Evolutionary conservation across 2,888 invertebrate species (phyloP), one percentile per base, ranked within the genome.

Genomic region (Hemicrepidius hirtus): DNA sequence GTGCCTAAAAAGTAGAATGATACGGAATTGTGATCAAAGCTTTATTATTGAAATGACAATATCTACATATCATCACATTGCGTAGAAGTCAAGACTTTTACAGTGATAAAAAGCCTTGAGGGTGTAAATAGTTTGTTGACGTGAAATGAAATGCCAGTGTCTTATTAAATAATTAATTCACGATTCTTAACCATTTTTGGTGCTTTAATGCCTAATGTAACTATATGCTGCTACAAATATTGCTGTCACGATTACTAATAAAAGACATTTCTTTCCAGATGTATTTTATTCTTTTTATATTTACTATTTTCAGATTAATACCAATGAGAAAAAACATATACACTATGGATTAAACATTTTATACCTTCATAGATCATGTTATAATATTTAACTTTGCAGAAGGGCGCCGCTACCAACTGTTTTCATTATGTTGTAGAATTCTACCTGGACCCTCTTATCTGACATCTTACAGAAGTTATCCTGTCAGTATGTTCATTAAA

Each of bases 81-180:
- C 78, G 81, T 81, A 82, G 82, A 80, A 81, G 77, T 69, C 68
- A 59, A 75, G 75, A 76, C 77, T 82, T 84, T 83, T 84, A 82
- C 82, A 80, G 84, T 84, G 84, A 84, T 85, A 85, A 80, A 84
- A 82, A 84, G 85, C 85, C 85, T 85, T 85, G 82, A 83, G 81
- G 81, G 82, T 81, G 81, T 80, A 81, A 80, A 79, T 75, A 79
- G 74, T 80, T 79, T 76, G 77, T 78, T 77, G 77, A 80, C 80
- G 78, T 78, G 80, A 78, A 74, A 75, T 68, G 75, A 71, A 71
- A 78, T 77, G 78, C 77, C 76, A 80, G 81, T 80, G 80, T 81
- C 80, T 81, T 81, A 80, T 80, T 72, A 81, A 78, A 72, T 79
- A 72, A 63, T 64, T 79, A 78, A 80, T 80, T 77, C 79, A 77